phyloP scores from a whole-genome alignment of 2,113 vertebrate species.

The Promerops cafer region DNA sequence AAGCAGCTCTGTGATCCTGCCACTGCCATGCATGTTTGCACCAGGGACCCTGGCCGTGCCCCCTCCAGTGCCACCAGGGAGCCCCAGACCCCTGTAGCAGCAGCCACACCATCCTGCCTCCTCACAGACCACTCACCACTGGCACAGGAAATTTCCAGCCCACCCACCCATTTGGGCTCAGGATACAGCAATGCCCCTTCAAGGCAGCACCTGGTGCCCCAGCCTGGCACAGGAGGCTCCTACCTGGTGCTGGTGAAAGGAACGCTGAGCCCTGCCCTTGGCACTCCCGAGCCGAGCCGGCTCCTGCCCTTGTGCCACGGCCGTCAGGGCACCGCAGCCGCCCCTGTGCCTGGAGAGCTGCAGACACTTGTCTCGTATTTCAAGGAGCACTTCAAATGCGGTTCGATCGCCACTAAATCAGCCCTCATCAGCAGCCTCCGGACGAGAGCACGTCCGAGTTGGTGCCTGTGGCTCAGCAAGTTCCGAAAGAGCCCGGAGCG shows the following conservation, averaged over 20 bases:
- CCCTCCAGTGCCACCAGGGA: not conserved
- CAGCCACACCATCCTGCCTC: not conserved
- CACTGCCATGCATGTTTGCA: fast-evolving
- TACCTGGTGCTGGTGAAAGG: constrained; percentile 2
- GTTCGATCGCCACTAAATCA: not conserved
- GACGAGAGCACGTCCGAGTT: not conserved
- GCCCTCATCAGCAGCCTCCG: not conserved
- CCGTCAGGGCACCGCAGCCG: not conserved
- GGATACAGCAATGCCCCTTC: fast-evolving
- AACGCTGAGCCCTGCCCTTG: not conserved
- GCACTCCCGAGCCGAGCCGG: not conserved
- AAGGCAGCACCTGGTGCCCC: not conserved
- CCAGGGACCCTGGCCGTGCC: fast-evolving
- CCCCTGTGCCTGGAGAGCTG: not conserved
- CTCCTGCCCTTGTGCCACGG: not conserved
- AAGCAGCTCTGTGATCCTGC: not conserved
- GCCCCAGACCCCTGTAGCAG: not conserved
- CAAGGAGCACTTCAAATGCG: not conserved
- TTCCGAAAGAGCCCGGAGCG: not conserved
- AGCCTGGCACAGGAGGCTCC: not conserved
- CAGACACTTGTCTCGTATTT: not conserved
- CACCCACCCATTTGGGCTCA: not conserved
- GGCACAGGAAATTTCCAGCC: not conserved
- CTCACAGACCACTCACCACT: fast-evolving
- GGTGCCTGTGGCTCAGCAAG: not conserved